Conservation (phyloP, 2,888 invertebrate genomes). For the Luperina testacea region DNA sequence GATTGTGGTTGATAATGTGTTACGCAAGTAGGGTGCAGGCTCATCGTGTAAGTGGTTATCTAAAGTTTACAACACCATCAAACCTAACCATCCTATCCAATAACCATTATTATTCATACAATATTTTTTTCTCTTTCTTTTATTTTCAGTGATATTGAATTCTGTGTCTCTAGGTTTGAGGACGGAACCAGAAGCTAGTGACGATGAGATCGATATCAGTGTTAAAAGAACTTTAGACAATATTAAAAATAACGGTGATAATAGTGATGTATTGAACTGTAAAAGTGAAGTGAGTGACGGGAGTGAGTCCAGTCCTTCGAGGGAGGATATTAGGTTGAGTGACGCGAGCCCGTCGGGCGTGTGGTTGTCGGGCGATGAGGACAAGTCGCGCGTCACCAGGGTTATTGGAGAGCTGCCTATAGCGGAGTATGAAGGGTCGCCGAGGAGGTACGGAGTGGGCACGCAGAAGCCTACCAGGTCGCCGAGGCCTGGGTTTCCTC, state of each 20-base stretch:
- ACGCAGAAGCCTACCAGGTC: slow-evolving; percentile 93
- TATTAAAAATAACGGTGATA: slow-evolving; percentile 87
- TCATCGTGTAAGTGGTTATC: slow-evolving; percentile 24
- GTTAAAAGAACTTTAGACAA: slow-evolving; percentile 88
- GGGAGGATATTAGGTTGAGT: slow-evolving; percentile 80
- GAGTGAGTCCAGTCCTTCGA: slow-evolving; percentile 82
- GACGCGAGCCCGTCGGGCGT: slow-evolving; percentile 82
- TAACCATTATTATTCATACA: slow-evolving; percentile 76
- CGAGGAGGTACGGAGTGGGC: slow-evolving; percentile 94
- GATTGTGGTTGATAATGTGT: not conserved
- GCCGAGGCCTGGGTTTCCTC: slow-evolving; percentile 96
- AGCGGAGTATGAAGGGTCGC: slow-evolving; percentile 97
- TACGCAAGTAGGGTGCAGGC: not conserved
- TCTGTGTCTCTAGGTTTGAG: slow-evolving; percentile 90
- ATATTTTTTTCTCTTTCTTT: slow-evolving; percentile 81
- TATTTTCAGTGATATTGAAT: slow-evolving; percentile 90
- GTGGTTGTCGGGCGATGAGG: slow-evolving; percentile 83
- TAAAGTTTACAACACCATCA: slow-evolving; percentile 54
- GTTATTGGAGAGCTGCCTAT: slow-evolving; percentile 96
- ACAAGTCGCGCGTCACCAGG: slow-evolving; percentile 88
- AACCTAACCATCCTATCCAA: slow-evolving; percentile 60
- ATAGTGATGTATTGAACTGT: slow-evolving; percentile 88
- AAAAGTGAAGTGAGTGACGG: slow-evolving; percentile 84
- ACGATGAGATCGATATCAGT: slow-evolving; percentile 88
- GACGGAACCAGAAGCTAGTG: slow-evolving; percentile 88